Conservation (phyloP, 37 sponge, comb jelly and placozoan genomes). For the Amphimedon queenslandica region DNA sequence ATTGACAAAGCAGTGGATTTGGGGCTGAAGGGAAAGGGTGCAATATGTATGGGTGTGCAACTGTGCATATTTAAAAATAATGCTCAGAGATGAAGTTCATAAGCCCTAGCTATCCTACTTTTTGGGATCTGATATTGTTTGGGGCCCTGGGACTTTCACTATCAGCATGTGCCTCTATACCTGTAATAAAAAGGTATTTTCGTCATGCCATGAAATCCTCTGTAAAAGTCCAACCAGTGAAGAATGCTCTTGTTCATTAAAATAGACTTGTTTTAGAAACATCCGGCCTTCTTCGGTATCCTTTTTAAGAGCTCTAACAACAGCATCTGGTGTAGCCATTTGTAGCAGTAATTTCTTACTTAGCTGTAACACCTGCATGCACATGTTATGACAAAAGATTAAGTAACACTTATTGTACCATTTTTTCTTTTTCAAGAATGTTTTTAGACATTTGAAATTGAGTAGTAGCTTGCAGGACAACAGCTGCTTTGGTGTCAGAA, state of each 20-base stretch:
- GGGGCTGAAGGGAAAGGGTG: no score
- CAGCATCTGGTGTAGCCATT: slow-evolving; percentile 58
- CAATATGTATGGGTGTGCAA: no score
- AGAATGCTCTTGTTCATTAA: background rate
- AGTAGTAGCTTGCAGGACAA: slow-evolving; percentile 68
- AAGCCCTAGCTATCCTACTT: no score
- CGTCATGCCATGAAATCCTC: background rate
- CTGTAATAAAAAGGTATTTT: background rate
- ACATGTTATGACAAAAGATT: background rate
- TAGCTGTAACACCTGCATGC: slow-evolving; percentile 15
- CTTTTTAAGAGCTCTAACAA: slow-evolving; percentile 18
- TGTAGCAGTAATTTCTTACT: slow-evolving; percentile 54
- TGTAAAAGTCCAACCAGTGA: background rate
- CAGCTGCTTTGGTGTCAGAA: slow-evolving; percentile 70
- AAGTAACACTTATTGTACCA: background rate
- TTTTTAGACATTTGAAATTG: background rate
- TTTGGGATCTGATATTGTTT: no score
- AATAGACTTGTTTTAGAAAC: background rate
- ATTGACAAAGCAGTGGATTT: no score
- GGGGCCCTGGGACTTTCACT: no score
- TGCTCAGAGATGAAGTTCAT: no score
- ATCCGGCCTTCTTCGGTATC: background rate
- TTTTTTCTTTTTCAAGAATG: background rate
- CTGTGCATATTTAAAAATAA: no score
- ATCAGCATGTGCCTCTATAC: background rate